phyloP scores from a whole-genome alignment of 1,140 invertebrate genomes.

The Atta texana region DNA sequence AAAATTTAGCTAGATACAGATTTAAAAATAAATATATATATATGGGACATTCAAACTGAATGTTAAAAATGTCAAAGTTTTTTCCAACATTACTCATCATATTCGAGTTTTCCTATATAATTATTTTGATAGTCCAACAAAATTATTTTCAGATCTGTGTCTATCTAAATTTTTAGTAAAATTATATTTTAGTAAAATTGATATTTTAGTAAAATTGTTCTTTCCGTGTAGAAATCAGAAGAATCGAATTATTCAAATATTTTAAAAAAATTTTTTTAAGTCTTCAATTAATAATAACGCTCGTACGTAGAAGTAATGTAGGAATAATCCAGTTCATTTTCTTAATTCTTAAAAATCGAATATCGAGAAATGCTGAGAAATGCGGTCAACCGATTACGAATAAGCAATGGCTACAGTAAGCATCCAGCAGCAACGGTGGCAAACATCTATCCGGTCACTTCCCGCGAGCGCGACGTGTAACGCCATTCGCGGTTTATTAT shows the following conservation, averaged over 20 bases:
- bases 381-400: conserved; percentile 6
- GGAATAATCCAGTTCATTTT: conserved; percentile 1
- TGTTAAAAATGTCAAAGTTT: too few species aligned
- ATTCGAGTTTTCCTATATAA: too few species aligned
- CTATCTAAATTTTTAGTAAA: too few species aligned
- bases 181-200: too few species aligned
- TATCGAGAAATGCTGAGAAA: conserved; percentile 7
- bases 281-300: background rate
- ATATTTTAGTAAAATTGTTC: too few species aligned
- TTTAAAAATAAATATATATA: too few species aligned
- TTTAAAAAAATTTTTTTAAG: background rate
- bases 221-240: too few species aligned
- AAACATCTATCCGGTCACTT: conserved; percentile 18
- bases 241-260: background rate
- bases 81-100: too few species aligned
- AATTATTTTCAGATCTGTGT: too few species aligned
- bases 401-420: conserved; percentile 21
- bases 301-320: background rate
- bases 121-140: too few species aligned
- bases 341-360: background rate
- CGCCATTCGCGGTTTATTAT: conserved; percentile 78
- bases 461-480: conserved; percentile 68
- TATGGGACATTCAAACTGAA: too few species aligned
- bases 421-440: background rate
- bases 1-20: too few species aligned